phyloP scores from a whole-genome alignment of 2,888 invertebrate genomes.

The Acrobasis suavella region DNA sequence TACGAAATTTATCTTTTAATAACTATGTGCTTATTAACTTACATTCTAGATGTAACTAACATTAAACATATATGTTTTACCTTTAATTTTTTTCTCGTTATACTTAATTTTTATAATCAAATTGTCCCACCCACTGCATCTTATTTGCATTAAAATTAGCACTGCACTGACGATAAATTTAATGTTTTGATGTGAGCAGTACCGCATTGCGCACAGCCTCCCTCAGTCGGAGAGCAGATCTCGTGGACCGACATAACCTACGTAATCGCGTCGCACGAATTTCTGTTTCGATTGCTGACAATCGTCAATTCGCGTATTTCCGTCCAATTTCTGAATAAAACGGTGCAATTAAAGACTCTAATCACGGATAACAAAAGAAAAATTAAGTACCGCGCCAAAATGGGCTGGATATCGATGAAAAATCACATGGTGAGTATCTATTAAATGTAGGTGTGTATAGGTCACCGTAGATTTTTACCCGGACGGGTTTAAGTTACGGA shows the following conservation, averaged over 20 bases:
- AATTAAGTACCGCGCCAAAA: conserved; percentile 63
- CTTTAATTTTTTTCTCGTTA: neutral
- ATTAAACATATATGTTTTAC: no score
- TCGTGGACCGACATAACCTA: conserved; percentile 72
- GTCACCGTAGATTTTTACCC: neutral
- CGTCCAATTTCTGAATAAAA: conserved; percentile 39
- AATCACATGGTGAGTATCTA: conserved; percentile 73
- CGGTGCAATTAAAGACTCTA: conserved; percentile 34
- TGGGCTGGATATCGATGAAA: conserved; percentile 81
- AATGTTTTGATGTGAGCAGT: conserved; percentile 59
- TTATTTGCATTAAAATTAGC: conserved; percentile 8
- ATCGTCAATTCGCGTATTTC: conserved; percentile 28
- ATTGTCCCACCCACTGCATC: neutral
- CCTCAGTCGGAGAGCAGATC: conserved; percentile 74
- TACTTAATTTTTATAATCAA: neutral
- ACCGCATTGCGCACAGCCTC: conserved; percentile 82
- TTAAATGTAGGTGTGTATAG: neutral
- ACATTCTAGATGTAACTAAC: no score
- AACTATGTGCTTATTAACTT: no score
- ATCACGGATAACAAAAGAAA: conserved; percentile 65
- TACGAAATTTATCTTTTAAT: no score
- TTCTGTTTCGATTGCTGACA: conserved; percentile 28
- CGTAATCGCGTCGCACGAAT: conserved; percentile 43
- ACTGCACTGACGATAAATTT: conserved; percentile 35
- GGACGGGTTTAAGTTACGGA: neutral